phyloP scores from a whole-genome alignment of 2,113 vertebrate species.

The Xiphophorus couchianus region DNA sequence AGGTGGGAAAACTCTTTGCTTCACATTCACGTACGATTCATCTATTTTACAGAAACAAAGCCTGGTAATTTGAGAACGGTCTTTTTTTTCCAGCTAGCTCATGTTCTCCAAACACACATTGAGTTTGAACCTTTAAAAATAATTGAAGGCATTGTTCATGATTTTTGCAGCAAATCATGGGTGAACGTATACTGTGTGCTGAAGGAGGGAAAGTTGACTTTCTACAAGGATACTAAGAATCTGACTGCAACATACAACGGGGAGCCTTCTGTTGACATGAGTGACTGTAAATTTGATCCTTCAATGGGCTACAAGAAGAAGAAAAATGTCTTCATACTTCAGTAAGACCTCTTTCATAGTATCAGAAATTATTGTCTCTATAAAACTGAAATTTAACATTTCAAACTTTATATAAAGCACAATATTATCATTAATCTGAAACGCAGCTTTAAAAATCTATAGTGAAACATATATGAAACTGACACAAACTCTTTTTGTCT shows the following conservation, averaged over 20 bases:
- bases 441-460: neutral
- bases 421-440: neutral
- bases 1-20: too few relatives aligned
- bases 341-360: conserved; percentile 71
- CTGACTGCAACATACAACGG: conserved; percentile 85
- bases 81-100: neutral
- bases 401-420: neutral
- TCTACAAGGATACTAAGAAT: conserved; percentile 89
- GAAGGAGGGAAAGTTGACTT: conserved; percentile 84
- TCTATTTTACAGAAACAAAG: neutral
- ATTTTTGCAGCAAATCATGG: conserved; percentile 84
- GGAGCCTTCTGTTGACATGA: conserved; percentile 85
- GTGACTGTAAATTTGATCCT: conserved; percentile 84
- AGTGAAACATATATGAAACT: neutral
- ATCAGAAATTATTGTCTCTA: neutral
- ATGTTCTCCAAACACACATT: too few relatives aligned
- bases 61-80: neutral
- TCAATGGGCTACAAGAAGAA: conserved; percentile 92
- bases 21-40: neutral
- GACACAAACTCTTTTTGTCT: conserved; percentile 36
- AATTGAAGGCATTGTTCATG: neutral
- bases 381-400: too few relatives aligned
- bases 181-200: conserved; percentile 90
- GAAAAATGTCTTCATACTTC: conserved; percentile 92
- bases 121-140: neutral